Evolutionary conservation across 1,140 invertebrate species (phyloP), one percentile per base, ranked within the genome.

Genomic region (Eriosoma lanigerum): DNA sequence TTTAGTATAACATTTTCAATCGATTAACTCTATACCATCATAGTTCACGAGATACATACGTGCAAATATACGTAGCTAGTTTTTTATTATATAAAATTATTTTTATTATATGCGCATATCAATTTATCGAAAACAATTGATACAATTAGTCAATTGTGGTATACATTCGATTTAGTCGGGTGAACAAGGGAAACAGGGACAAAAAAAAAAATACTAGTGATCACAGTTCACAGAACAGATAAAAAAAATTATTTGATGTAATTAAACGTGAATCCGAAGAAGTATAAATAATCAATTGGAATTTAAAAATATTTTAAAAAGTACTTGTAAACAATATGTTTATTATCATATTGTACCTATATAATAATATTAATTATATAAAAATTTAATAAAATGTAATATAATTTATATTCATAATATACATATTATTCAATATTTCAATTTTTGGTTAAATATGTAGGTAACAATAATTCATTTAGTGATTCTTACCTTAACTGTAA

Each of bases 81-180:
- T 60, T 17, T 60, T 60, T 26, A 17, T 60, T 26, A 60, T 24
- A 64, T 13, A 64, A 17, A 44, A 64, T n/a, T n/a, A n/a, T n/a
- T n/a, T n/a, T n/a, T n/a, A n/a, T n/a, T n/a, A n/a, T 21, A 64
- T n/a, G 60, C n/a, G 32, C 62, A 64, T 64, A 21, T 64, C 13
- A 19, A 0, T 12, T 44, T 38, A 21, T 44, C 5, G 12, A 44
- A 66, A 44, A 66, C 38, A 46, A 66, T 46, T 46, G 64, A 46
- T 46, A 24, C 64, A 66, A 66, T 66, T 66, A 66, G 32, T 29
- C 32, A 44, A 21, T 66, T 8, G 32, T 38, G 3, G 19, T n/a
- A 4, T 46, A 21, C n/a, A 21, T 13, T 44, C n/a, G 1, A 46
- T 64, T 64, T 3, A 3, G 19, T 44, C n/a, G 19, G 19, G 19